Conservation (phyloP, 2,113 vertebrate species). For the Procavia capensis region DNA sequence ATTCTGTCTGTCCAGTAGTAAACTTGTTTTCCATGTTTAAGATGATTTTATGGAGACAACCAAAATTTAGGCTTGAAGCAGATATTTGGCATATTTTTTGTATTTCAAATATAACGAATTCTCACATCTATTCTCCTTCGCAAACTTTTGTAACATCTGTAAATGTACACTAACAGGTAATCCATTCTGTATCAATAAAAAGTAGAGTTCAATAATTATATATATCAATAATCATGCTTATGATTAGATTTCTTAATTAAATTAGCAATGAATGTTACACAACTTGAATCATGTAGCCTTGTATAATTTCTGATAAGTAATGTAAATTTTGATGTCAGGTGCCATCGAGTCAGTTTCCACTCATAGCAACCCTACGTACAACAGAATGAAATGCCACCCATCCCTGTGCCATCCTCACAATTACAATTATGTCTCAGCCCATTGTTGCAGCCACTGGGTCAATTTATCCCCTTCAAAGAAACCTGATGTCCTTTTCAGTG, state of each 20-base stretch:
- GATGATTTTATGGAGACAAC: background rate
- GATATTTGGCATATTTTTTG: background rate
- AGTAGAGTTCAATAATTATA: background rate
- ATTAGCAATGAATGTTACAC: background rate
- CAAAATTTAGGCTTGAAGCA: constrained; percentile 4
- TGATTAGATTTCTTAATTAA: constrained; percentile 7
- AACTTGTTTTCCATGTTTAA: background rate
- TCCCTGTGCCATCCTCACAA: no score
- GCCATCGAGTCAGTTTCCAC: no score
- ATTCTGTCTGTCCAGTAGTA: background rate
- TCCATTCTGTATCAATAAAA: background rate
- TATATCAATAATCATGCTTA: background rate
- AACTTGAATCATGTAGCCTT: background rate
- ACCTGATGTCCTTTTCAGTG: no score
- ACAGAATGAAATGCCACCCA: no score
- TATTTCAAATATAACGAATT: background rate
- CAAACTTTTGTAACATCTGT: constrained; percentile 11
- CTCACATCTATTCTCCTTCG: background rate
- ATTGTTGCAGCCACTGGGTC: no score
- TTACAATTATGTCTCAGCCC: no score
- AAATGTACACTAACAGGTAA: background rate
- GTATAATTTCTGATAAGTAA: constrained; percentile 23
- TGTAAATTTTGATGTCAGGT: background rate
- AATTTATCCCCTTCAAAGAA: no score
- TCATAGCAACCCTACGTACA: no score